Evolutionary conservation across 2,888 invertebrate species (phyloP), one percentile per base, ranked within the genome.

Genomic region (Notocelia uddmanniana): DNA sequence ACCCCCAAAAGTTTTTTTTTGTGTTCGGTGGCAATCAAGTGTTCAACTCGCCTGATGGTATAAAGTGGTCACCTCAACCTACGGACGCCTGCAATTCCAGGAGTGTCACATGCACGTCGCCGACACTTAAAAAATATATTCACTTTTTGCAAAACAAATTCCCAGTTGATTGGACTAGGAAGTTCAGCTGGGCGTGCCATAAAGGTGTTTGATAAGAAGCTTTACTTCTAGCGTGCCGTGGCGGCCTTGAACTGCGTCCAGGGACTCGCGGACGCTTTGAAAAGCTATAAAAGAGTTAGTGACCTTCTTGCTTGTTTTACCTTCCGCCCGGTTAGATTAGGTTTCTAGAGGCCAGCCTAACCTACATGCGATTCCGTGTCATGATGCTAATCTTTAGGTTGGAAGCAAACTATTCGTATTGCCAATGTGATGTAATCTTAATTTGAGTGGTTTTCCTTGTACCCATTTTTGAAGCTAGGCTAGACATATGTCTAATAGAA

Each of bases 271-370:
- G 26, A 45, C 31, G 41, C 72, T 68, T 72, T 68, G 55, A 34
- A 68, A 68, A 57, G 55, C 19, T 45, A 48, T 60, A 60, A 71
- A 67, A 72, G 62, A 62, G 72, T 72, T 72, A 55, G 37, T 64
- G 72, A 62, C 67, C 70, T 64, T 52, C 52, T 48, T 50, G 48
- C 50, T 62, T 21, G 60, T 45, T 34, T 55, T 34, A 48, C 60
- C 54, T 62, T 54, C 72, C 55, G 45, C 37, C 23, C 19, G 26
- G 19, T 34, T 50, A 60, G 59, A 52, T 70, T 58, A 70, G 21
- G 64, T 52, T 57, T 48, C 59, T 48, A 15, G n/a, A n/a, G 54
- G 59, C 31, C 54, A 31, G 54, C 45, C 54, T 58, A 60, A 45
- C 66, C 70, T 50, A 50, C 45, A 13, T 26, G 8, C 59, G 59